Conservation (phyloP, 2,797 vertebrate genomes). For the Melanotaenia maccullochi region DNA sequence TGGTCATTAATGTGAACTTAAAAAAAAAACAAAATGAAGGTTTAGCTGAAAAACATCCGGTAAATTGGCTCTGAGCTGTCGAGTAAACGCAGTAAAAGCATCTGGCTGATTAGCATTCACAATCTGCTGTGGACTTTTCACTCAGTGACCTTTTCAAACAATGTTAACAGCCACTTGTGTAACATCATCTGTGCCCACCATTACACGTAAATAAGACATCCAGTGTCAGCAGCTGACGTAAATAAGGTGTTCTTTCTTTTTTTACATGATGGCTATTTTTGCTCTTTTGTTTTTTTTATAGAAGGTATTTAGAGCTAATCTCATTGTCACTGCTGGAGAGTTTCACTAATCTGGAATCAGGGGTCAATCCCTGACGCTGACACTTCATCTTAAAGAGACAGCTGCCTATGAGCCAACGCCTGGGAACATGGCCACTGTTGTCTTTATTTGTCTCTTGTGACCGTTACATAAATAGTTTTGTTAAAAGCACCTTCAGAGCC, state of each 20-base stretch:
- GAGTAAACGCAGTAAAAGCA: background rate
- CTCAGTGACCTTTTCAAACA: constrained; percentile 30
- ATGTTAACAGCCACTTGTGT: constrained; percentile 12
- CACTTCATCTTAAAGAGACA: constrained; percentile 20
- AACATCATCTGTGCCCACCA: constrained; percentile 1
- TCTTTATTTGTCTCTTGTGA: background rate
- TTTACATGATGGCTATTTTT: constrained; percentile 51
- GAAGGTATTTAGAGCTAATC: constrained; percentile 74
- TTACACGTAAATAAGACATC: constrained; percentile 13
- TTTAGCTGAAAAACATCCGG: background rate
- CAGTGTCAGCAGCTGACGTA: constrained; percentile 18
- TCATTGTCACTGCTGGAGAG: constrained; percentile 53
- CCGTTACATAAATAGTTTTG: background rate
- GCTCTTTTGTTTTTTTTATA: constrained; percentile 62
- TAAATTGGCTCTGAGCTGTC: background rate
- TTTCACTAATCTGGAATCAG: constrained; percentile 71
- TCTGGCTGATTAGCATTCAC: background rate
- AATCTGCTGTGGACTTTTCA: constrained; percentile 11
- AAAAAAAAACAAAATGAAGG: background rate
- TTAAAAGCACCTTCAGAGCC: background rate
- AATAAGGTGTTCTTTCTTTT: constrained; percentile 19
- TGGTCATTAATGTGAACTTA: background rate
- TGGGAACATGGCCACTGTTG: background rate
- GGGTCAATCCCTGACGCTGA: constrained; percentile 55
- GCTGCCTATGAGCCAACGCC: background rate